Base-by-base conservation (phyloP, 2,113 vertebrate species). In the Apus apus region DNA sequence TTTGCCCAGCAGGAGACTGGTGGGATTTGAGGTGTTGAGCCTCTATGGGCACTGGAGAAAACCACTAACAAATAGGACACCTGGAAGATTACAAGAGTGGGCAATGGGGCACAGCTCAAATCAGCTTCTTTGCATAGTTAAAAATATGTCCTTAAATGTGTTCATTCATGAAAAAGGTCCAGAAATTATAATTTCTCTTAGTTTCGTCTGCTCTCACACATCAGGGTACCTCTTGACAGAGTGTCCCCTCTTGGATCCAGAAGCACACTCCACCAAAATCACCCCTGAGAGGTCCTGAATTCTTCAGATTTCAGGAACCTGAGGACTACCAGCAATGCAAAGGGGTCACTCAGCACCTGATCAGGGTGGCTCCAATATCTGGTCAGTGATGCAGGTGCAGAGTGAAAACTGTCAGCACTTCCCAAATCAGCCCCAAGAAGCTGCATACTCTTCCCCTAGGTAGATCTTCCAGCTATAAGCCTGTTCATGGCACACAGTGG, bases 321-420 rank as follows among this genome's bases (percentile, higher is more conserved):
- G 79, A 93, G 60, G 61, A 36, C 79, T 70, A 61, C 25, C 43
- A 81, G 56, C 36, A 40, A 32, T 3, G 10, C 1, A 11, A 94
- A 57, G 48, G 36, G 30, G 66, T 96, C 94, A 95, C 90, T 97
- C 25, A 0, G 15, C 93, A 89, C 73, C 79, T 64, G 68, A 75
- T 87, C 82, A 58, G 3, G 6, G 32, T 57, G n/a, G 53, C 64
- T 91, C 34, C 86, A 62, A 53, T 76, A 85, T 62, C 94, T 6
- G 2, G 15, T 71, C n/a, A 43, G 76, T 1, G 23, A n/a, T 13
- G 57, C 70, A 60, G 62, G 85, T 87, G 92, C 38, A 66, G 94
- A 95, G 23, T 86, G 89, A 94, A 77, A 91, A 73, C 58, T 11
- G 1, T 90, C 94, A 94, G 75, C 89, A 34, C 84, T 34, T 90